Percentiles rank a stretch among this genome's conserved stretches.
Conservation (phyloP, 1,140 invertebrate genomes). For the Drosophila burlai region DNA sequence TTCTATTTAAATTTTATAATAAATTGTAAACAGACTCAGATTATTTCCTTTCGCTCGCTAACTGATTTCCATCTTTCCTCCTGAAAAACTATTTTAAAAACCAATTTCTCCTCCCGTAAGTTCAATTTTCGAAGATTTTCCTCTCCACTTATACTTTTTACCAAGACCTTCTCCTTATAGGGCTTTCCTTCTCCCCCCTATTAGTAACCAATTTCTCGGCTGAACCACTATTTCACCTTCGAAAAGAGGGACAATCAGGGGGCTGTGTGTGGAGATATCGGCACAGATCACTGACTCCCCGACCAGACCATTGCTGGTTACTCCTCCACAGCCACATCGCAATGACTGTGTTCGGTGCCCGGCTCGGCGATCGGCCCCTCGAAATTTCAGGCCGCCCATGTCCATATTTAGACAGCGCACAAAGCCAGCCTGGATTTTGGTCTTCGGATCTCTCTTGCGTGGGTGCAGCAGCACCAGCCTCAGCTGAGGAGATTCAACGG, state of each 20-base stretch:
- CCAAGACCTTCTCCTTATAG: slow-evolving; percentile 1
- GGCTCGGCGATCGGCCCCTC: slow-evolving; percentile 26
- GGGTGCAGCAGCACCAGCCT: slow-evolving; percentile 58
- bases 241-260: slow-evolving; percentile 18
- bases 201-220: slow-evolving; percentile 32
- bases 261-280: slow-evolving; percentile 34
- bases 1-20: neutral
- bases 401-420: slow-evolving; percentile 63
- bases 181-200: slow-evolving; percentile 1
- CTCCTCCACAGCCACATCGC: slow-evolving; percentile 44
- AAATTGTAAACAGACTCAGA: neutral
- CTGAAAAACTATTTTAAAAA: neutral
- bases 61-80: neutral
- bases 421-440: slow-evolving; percentile 42
- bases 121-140: neutral
- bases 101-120: neutral
- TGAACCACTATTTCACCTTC: slow-evolving; percentile 37
- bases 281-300: slow-evolving; percentile 28
- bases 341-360: slow-evolving; percentile 28
- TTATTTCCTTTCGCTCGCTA: neutral
- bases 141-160: slow-evolving; percentile 14
- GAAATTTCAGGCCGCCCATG: slow-evolving; percentile 61
- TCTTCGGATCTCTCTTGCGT: slow-evolving; percentile 51
- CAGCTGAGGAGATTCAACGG: slow-evolving; percentile 1
- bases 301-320: slow-evolving; percentile 23